Evolutionary conservation across 2,888 invertebrate genomes (phyloP), one percentile per base, ranked within the genome.

Genomic region (Punctoribates punctum): DNA sequence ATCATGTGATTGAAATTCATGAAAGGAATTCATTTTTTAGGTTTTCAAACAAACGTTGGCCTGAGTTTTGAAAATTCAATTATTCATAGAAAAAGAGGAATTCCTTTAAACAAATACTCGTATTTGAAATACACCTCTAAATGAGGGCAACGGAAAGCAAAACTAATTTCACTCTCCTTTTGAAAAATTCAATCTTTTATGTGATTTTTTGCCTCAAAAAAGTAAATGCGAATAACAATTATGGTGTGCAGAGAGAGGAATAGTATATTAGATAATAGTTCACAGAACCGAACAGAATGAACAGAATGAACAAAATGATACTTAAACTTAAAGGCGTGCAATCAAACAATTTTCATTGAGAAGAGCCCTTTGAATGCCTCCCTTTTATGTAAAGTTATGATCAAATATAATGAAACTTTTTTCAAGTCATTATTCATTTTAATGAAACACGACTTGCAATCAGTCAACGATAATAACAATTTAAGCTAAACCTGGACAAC

Each of bases 391-490:
- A 20, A 67, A 29, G 17, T 67, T 38, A 20, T 29, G 38, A 3
- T 20, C 20, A 38, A 67, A 38, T 34, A 67, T 67, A 67, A 67
- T 67, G 34, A 67, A 42, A 42, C 17, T 67, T 27, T 54, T 60
- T 38, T 67, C 38, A n/a, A 67, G 34, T 38, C 65, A 67, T 67
- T 67, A 38, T 20, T 38, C 20, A 67, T 34, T 34, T 20, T 67
- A 67, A 62, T 67, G 38, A 38, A 67, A 67, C 38, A 38, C 65
- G 29, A 67, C 15, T 72, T 72, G 72, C 46, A 72, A 72, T 38
- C 65, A n/a, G 20, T 67, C 38, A 48, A 72, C 13, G 67, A 42
- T 67, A 67, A 67, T 42, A 70, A 46, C 38, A 70, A 72, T 72
- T 72, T 72, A 25, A 1, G 46, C 6, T n/a, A 46, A 48, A 15